Base-by-base conservation (phyloP, 2,888 invertebrate species). In the Prosopocoilus inquinatus region DNA sequence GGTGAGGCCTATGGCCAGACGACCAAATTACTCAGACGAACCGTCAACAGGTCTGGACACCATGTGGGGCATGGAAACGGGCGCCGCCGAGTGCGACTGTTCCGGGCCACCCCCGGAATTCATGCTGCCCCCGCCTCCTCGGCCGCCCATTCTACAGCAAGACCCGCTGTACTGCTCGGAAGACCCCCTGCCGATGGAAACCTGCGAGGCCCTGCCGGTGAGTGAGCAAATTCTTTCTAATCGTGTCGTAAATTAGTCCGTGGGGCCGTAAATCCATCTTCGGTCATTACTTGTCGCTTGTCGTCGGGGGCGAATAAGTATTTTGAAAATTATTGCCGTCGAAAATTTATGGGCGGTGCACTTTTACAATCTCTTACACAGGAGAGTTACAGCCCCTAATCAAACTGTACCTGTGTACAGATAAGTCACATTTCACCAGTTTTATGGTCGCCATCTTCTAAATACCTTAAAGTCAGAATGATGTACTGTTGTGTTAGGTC, bases 151-250 rank as follows among this genome's bases (percentile, higher is more conserved):
- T 70, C 80, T 88, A 62, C 85, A 85, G 72, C 76, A 81, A 64
- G 75, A 84, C 59, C 85, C 87, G 53, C 83, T 84, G 68, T 85
- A 85, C 71, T 88, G 88, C 73, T 84, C 86, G 53, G 88, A 88
- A 75, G 85, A 86, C 65, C 85, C 87, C 45, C 81, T 88, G 68
- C 82, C 85, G 51, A 81, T 88, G 71, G 88, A 88, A 77, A 87
- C 88, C 68, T 89, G 89, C 77, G 87, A 88, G 74, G 85, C 86
- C 68, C 84, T 87, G 81, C 88, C 88, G 82, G 89, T 89, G 78
- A 87, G 87, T 43, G 39, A 11, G 9, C 9, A 11, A 15, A 15
- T 41, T 41, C 12, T 16, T 41, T 2, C 15, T 9, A 41, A 11
- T 15, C n/a, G 9, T 41, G 41, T 15, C 41, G 41, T 15, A 41